Evolutionary conservation across 2,888 invertebrate genomes (phyloP).

Genomic region (Cerastis leucographa): DNA sequence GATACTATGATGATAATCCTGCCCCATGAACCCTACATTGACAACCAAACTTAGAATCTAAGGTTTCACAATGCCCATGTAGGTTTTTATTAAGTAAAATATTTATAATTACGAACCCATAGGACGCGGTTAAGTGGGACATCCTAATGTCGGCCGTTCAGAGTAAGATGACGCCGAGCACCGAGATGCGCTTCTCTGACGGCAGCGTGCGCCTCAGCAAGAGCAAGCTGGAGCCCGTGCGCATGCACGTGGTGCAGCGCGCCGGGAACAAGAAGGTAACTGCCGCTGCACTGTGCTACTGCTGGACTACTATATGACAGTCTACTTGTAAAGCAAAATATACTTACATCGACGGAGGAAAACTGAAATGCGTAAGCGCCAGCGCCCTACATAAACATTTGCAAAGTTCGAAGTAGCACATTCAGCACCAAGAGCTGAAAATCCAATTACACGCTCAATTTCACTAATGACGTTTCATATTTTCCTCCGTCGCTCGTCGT

Average conservation of each 20-base stretch:
- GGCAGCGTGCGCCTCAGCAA: slow-evolving; percentile 87
- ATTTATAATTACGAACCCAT: slow-evolving; percentile 4
- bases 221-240: slow-evolving; percentile 94
- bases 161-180: slow-evolving; percentile 93
- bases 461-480: background rate
- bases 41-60: no score
- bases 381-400: no score
- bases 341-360: no score
- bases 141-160: slow-evolving; percentile 92
- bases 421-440: background rate
- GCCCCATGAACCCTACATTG: background rate
- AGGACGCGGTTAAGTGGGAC: slow-evolving; percentile 92
- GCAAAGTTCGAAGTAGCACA: no score
- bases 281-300: no score
- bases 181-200: slow-evolving; percentile 91
- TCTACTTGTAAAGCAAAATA: background rate
- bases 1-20: no score
- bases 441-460: background rate
- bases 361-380: no score
- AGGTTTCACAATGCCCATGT: background rate
- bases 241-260: slow-evolving; percentile 94
- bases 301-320: background rate
- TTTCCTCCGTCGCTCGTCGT: background rate
- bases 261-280: slow-evolving; percentile 96
- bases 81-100: background rate